A percentile compares a stretch with the other conserved stretches of the same genome.
Conservation (phyloP, 2,113 vertebrate species). For the Phoenicopterus ruber region DNA sequence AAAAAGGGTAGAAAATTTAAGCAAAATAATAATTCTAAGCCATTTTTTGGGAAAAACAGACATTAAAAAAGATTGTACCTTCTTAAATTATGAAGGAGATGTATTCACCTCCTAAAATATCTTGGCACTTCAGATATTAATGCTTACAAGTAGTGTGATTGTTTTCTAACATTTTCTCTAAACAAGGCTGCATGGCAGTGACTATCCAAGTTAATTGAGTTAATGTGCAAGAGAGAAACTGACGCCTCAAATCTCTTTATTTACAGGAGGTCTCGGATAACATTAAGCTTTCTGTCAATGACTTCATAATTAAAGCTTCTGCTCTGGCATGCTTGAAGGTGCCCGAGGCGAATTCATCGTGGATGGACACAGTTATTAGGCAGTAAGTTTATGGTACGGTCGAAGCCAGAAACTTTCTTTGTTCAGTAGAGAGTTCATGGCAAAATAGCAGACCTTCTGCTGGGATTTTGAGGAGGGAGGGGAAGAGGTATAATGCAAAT, state of each 20-base stretch:
- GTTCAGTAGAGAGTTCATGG: background rate
- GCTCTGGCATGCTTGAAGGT: conserved; percentile 95
- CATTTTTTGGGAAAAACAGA: background rate
- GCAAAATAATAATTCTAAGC: background rate
- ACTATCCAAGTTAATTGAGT: background rate
- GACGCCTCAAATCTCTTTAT: background rate
- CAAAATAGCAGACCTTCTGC: background rate
- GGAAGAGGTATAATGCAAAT: background rate
- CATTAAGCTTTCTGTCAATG: conserved; percentile 94
- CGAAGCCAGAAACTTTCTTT: background rate
- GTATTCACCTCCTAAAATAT: background rate
- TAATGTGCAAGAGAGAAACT: background rate
- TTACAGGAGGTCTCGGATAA: conserved; percentile 87
- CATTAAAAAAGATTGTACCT: background rate
- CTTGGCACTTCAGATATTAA: background rate
- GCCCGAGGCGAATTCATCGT: conserved; percentile 96
- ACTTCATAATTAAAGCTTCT: conserved; percentile 97
- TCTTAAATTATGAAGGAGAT: background rate
- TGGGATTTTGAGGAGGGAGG: background rate
- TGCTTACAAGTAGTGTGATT: background rate
- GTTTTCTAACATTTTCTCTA: background rate
- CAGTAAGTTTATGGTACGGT: conserved; percentile 85
- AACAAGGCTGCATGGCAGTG: background rate
- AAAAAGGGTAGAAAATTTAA: background rate
- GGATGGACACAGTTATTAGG: conserved; percentile 96